Percentiles rank a stretch among this genome's conserved stretches.
These are phyloP conservation scores for Pheosia tremula DNA, from an alignment of 2,888 invertebrate genomes.

Conservation along the genomic window DNA sequence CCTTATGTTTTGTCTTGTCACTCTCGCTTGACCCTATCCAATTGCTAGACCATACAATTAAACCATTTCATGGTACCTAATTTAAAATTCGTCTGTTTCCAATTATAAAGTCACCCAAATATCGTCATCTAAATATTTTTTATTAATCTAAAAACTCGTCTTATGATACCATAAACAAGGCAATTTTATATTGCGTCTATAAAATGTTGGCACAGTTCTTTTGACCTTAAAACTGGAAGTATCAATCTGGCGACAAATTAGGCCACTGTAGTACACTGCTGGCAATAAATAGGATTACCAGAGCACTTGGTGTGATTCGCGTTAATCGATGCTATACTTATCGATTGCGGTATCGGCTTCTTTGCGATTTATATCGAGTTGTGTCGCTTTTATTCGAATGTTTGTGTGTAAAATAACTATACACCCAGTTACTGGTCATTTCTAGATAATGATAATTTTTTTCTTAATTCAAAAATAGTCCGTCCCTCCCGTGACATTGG, in stretches of 20 bases:
- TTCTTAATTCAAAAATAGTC: too few relatives aligned
- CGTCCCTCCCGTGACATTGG: too few relatives aligned
- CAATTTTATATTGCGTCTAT: not conserved
- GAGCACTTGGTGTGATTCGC: conserved; percentile 7
- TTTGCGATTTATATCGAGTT: conserved; percentile 2
- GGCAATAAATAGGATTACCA: conserved; percentile 3
- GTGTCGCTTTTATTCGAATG: not conserved
- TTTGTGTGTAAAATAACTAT: not conserved
- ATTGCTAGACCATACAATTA: too few relatives aligned
- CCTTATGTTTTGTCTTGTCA: too few relatives aligned
- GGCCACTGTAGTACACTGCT: not conserved
- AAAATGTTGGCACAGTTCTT: not conserved
- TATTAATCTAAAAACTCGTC: too few relatives aligned
- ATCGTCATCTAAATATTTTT: too few relatives aligned
- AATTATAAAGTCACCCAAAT: too few relatives aligned
- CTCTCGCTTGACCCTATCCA: too few relatives aligned
- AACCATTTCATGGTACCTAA: too few relatives aligned
- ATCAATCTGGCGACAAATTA: conserved; percentile 4
- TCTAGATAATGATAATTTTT: too few relatives aligned
- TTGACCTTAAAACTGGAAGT: conserved; percentile 2
- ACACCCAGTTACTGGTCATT: not conserved
- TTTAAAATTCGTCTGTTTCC: too few relatives aligned
- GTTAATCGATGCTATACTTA: not conserved
- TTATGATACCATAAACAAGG: not conserved
- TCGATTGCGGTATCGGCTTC: not conserved